Evolutionary conservation across 2,888 invertebrate species (phyloP).

Genomic region (Ophion ellenae): DNA sequence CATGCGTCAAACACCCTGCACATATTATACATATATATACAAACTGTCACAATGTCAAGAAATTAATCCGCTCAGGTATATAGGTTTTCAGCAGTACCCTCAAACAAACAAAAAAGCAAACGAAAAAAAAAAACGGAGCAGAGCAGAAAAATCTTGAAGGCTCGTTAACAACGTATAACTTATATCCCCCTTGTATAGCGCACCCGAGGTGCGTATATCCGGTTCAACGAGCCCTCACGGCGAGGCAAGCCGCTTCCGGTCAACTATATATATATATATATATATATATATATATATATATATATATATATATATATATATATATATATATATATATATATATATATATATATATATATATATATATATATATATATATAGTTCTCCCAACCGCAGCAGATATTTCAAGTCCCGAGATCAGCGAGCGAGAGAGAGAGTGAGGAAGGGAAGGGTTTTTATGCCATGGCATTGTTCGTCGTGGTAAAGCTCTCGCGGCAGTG

Average conservation of each 20-base stretch:
- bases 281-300: neutral
- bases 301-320: neutral
- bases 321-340: neutral
- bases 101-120: slow-evolving; percentile 16
- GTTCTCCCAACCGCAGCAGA: slow-evolving; percentile 42
- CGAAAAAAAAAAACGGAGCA: neutral
- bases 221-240: slow-evolving; percentile 34
- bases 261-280: neutral
- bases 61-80: neutral
- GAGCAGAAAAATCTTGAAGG: slow-evolving; percentile 26
- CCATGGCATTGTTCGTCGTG: slow-evolving; percentile 52
- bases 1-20: too few relatives aligned
- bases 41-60: slow-evolving; percentile 63
- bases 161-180: slow-evolving; percentile 61
- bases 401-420: slow-evolving; percentile 41
- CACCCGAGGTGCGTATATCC: slow-evolving; percentile 59
- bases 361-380: neutral
- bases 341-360: neutral
- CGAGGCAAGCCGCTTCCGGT: slow-evolving; percentile 4
- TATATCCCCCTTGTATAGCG: slow-evolving; percentile 59
- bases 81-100: slow-evolving; percentile 35
- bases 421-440: neutral
- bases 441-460: slow-evolving; percentile 15
- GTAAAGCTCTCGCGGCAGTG: slow-evolving; percentile 30
- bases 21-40: neutral